Evolutionary conservation across 2,888 invertebrate species (phyloP), one percentile per base, ranked within the genome.

Genomic region (Sisyra nigra): DNA sequence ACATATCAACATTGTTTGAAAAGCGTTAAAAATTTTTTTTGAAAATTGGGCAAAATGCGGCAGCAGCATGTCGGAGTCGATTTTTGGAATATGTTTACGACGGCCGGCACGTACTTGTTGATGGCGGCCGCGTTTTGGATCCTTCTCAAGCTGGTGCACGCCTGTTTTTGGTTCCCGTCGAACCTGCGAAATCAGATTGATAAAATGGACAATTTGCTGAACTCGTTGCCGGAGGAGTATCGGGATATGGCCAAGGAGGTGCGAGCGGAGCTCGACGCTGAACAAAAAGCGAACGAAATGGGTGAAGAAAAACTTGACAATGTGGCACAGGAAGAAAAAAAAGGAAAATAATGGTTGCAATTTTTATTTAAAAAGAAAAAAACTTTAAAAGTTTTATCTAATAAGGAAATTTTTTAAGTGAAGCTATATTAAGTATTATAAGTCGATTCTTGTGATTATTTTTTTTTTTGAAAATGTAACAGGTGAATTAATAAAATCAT

Each of bases 31-130:
- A 24, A 24, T 5, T 5, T 5, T 7, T 24, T 7, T 5, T 24
- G 5, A 24, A 24, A n/a, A 24, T 24, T 24, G 9, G 9, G 19
- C 15, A 41, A 33, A 53, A 79, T 78, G 77, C 72, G 72, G 55
- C 61, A 70, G 48, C 79, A 80, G 58, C 71, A 77, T 68, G 75
- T 81, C 1, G 67, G 67, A 15, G 75, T 80, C 29, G 76, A 80
- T 56, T 68, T 73, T 48, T 72, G 74, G 68, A 70, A 71, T 47
- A 80, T 81, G 78, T 59, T 70, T 1, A 69, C 71, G 53, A 69
- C 75, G 1, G 75, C 78, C 57, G 54, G 70, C 32, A 68, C 70
- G 10, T 81, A 80, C 53, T 63, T 75, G 38, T 66, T 65, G 1
- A 55, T 81, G 39, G 74, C 78, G 0, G 69, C 68, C 13, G 58